A percentile compares a stretch with the other conserved stretches of the same genome.
These are phyloP conservation scores for Zingel zingel DNA, from an alignment of 2,113 vertebrate genomes.

Conservation along the genomic window DNA sequence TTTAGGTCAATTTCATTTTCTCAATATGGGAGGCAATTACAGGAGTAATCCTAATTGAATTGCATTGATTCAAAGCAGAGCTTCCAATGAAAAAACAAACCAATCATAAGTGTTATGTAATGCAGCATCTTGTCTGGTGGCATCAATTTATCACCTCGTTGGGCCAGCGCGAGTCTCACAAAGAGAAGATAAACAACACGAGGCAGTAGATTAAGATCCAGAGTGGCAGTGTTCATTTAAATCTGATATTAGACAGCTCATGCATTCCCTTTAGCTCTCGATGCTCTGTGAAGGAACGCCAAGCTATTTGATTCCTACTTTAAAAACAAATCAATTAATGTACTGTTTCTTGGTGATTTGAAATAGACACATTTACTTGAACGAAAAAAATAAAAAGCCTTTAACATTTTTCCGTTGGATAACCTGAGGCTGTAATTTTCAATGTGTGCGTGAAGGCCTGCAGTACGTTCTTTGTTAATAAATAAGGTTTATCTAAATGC, in stretches of 20 bases:
- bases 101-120: conserved; percentile 60
- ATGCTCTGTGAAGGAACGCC: neutral
- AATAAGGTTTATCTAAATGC: conserved; percentile 10
- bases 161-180: conserved; percentile 34
- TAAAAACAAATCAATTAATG: neutral
- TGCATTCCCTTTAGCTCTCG: neutral
- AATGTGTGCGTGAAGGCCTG: neutral
- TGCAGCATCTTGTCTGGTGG: conserved; percentile 57
- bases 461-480: neutral
- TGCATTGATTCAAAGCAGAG: conserved; percentile 68
- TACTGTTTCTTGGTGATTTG: neutral
- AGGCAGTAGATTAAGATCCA: conserved; percentile 53
- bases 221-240: conserved; percentile 41
- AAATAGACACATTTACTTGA: conserved; percentile 16
- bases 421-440: conserved; percentile 27
- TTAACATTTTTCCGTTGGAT: conserved; percentile 1
- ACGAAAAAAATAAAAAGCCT: neutral
- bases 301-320: neutral
- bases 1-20: conserved; percentile 65
- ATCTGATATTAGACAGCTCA: conserved; percentile 11
- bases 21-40: conserved; percentile 65
- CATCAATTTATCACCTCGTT: conserved; percentile 68
- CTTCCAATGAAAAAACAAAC: conserved; percentile 55
- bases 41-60: conserved; percentile 69
- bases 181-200: conserved; percentile 25